phyloP scores from a whole-genome alignment of 1,140 invertebrate species.

The Metaphire vulgaris region DNA sequence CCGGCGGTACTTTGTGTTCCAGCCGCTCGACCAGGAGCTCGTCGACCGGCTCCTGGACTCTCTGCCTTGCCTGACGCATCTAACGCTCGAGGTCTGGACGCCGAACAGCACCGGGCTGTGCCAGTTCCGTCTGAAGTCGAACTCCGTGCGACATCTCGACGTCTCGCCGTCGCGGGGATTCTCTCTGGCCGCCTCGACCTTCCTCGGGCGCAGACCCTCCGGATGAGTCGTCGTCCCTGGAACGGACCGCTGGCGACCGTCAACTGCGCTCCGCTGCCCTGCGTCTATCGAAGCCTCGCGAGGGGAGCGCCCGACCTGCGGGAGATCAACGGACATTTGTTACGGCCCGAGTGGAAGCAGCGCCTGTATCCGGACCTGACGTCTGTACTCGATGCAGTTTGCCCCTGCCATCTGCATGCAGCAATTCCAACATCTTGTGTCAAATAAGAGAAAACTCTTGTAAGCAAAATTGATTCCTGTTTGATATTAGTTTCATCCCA shows the following conservation, averaged over 20 bases:
- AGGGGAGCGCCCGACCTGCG: slow-evolving; percentile 36
- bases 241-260: slow-evolving; percentile 38
- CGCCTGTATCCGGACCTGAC: slow-evolving; percentile 34
- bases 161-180: slow-evolving; percentile 45
- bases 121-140: slow-evolving; percentile 35
- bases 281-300: slow-evolving; percentile 38
- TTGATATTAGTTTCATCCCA: too few relatives aligned
- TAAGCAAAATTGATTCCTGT: too few relatives aligned
- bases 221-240: slow-evolving; percentile 39
- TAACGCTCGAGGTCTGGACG: slow-evolving; percentile 45
- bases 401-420: too few relatives aligned
- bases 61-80: slow-evolving; percentile 31
- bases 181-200: slow-evolving; percentile 38
- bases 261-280: slow-evolving; percentile 38
- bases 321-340: slow-evolving; percentile 41
- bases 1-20: slow-evolving; percentile 46
- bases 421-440: too few relatives aligned
- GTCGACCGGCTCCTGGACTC: slow-evolving; percentile 35
- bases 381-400: slow-evolving; percentile 40
- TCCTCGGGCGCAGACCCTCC: slow-evolving; percentile 36
- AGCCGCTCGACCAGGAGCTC: slow-evolving; percentile 35
- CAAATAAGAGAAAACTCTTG: too few relatives aligned
- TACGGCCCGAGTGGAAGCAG: slow-evolving; percentile 37
- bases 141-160: slow-evolving; percentile 41
- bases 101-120: slow-evolving; percentile 37